Conservation (phyloP, 30 jellyfish, hydroid and myxozoan genomes). For the Rhopilema esculentum region DNA sequence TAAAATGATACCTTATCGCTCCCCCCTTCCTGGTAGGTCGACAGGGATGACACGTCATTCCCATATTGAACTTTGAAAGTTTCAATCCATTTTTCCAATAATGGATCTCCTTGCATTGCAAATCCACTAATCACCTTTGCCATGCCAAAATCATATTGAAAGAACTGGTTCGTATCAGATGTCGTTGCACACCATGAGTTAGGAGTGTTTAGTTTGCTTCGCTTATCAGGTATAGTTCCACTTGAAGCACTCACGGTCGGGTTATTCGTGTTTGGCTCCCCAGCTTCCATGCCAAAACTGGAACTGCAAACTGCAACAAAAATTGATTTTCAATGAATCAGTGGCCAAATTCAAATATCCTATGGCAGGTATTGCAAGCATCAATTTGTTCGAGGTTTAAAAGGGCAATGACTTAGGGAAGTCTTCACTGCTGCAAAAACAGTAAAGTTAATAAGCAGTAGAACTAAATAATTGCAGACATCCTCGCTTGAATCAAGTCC, state of each 20-base stretch:
- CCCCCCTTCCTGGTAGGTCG: constrained; percentile 53
- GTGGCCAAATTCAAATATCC: too few species aligned
- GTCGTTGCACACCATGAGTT: constrained; percentile 59
- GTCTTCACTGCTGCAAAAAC: too few species aligned
- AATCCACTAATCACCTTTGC: constrained; percentile 54
- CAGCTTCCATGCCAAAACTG: constrained; percentile 70
- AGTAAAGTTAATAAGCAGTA: too few species aligned
- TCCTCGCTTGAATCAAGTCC: too few species aligned
- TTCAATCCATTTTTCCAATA: constrained; percentile 46
- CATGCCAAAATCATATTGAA: constrained; percentile 46
- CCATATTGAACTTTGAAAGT: constrained; percentile 48
- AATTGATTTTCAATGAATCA: too few species aligned
- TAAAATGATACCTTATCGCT: constrained; percentile 27
- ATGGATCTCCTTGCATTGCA: constrained; percentile 70
- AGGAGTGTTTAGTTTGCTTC: constrained; percentile 25
- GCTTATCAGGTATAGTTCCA: constrained; percentile 33
- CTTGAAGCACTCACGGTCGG: constrained; percentile 58
- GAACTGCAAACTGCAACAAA: constrained; percentile 22
- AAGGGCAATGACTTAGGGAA: too few species aligned
- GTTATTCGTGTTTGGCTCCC: constrained; percentile 20
- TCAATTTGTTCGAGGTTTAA: too few species aligned
- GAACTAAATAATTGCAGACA: too few species aligned
- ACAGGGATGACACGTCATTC: constrained; percentile 6
- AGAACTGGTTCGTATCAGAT: constrained; percentile 1
- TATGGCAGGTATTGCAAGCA: too few species aligned